A percentile compares a stretch with the other conserved stretches of the same genome.
Conservation (phyloP, 2,797 vertebrate species). For the Gadopsis marmoratus region DNA sequence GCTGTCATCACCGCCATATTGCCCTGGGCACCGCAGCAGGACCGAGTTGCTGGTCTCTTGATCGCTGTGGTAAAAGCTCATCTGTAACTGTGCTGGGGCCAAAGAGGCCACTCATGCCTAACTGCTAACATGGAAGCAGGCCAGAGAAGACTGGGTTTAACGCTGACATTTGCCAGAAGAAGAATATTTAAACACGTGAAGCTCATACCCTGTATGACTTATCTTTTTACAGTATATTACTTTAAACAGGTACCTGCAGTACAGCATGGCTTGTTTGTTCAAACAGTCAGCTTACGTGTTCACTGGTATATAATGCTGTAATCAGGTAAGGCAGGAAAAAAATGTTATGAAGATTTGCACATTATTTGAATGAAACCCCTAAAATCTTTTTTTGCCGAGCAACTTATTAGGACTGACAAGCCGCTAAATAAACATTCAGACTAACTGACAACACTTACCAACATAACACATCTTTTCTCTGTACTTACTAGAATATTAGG, state of each 20-base stretch:
- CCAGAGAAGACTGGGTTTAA: slow-evolving; percentile 54
- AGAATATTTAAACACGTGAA: slow-evolving; percentile 43
- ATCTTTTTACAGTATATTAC: slow-evolving; percentile 23
- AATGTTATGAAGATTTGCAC: slow-evolving; percentile 4
- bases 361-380: slow-evolving; percentile 15
- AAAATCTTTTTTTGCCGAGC: slow-evolving; percentile 2
- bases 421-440: slow-evolving; percentile 23
- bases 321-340: slow-evolving; percentile 14
- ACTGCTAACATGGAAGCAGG: slow-evolving; percentile 68
- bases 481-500: slow-evolving; percentile 20
- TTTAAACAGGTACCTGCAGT: slow-evolving; percentile 20
- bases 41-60: slow-evolving; percentile 60
- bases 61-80: slow-evolving; percentile 62
- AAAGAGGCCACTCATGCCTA: slow-evolving; percentile 58
- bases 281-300: background rate
- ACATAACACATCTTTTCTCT: slow-evolving; percentile 16
- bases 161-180: slow-evolving; percentile 21
- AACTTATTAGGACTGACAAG: slow-evolving; percentile 22
- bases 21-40: slow-evolving; percentile 66
- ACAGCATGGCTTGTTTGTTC: background rate
- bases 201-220: slow-evolving; percentile 20
- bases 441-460: slow-evolving; percentile 17
- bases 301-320: slow-evolving; percentile 1
- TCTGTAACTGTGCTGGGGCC: slow-evolving; percentile 62
- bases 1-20: slow-evolving; percentile 58